Evolutionary conservation across 2,113 vertebrate species (phyloP).

Genomic region (Clinocottus analis): DNA sequence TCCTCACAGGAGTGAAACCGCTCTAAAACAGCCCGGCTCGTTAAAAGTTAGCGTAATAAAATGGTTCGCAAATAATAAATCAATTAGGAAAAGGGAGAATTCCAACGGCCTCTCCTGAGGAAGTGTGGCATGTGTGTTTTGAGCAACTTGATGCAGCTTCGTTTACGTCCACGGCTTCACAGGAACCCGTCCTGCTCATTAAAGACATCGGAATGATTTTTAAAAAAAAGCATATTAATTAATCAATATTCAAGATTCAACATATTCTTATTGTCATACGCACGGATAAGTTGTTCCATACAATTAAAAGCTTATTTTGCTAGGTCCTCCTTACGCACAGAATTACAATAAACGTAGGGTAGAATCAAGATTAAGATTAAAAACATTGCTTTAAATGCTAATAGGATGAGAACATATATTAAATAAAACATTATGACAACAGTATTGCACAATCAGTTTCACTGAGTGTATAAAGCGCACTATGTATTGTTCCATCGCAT

Average conservation of each 20-base stretch:
- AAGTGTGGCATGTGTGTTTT: neutral
- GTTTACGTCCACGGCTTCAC: neutral
- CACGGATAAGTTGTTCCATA: too few species aligned
- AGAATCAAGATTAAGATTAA: too few species aligned
- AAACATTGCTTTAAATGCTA: too few species aligned
- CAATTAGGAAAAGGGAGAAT: neutral
- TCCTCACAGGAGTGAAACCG: conserved; percentile 10
- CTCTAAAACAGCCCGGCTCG: neutral
- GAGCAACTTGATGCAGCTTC: neutral
- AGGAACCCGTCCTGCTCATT: neutral
- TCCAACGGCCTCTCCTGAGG: neutral
- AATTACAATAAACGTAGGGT: too few species aligned
- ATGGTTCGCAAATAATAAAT: conserved; percentile 2
- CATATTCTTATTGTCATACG: too few species aligned
- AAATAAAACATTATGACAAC: too few species aligned
- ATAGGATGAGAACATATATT: too few species aligned
- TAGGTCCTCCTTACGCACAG: too few species aligned
- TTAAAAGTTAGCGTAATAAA: conserved; percentile 3
- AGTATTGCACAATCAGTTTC: too few species aligned
- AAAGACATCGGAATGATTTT: neutral
- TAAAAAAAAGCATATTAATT: neutral
- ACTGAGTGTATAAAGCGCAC: too few species aligned
- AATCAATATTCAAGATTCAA: neutral
- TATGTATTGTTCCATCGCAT: too few species aligned
- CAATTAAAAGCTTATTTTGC: too few species aligned